A percentile compares a stretch with the other conserved stretches of the same genome.
These are phyloP conservation scores for Platycheirus albimanus DNA, from an alignment of 2,888 invertebrate genomes.

Conservation along the genomic window DNA sequence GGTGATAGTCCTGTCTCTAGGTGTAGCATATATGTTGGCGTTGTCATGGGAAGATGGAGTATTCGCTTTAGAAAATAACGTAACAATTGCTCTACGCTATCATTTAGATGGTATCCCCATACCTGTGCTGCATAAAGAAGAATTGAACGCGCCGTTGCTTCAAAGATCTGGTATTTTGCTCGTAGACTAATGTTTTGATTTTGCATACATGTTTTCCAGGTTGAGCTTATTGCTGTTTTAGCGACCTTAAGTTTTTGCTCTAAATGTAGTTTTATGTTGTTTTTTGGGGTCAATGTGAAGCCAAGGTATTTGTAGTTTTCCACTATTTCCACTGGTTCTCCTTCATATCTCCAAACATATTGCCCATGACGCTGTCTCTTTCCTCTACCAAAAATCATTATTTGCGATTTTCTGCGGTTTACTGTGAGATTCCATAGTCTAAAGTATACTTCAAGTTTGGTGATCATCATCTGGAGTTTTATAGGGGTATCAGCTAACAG, in stretches of 20 bases:
- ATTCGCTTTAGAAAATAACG: neutral
- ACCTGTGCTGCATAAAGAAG: too few species aligned
- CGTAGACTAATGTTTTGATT: too few species aligned
- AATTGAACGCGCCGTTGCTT: too few species aligned
- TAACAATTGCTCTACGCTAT: neutral
- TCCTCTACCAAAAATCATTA: neutral
- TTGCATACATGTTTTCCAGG: too few species aligned
- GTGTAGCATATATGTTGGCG: neutral
- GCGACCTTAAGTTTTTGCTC: too few species aligned
- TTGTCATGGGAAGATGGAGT: neutral
- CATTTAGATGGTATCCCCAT: too few species aligned
- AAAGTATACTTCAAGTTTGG: neutral
- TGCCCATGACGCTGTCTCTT: neutral
- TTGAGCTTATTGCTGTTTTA: too few species aligned
- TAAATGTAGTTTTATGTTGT: too few species aligned
- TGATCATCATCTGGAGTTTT: constrained; percentile 1
- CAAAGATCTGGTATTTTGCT: too few species aligned
- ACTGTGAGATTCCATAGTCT: neutral
- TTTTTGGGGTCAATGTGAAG: too few species aligned
- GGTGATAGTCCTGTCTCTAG: neutral
- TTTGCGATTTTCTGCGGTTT: neutral
- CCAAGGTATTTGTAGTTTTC: too few species aligned
- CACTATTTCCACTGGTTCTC: too few species aligned
- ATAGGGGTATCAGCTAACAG: neutral
- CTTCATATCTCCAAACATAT: neutral